Percentiles rank a stretch among this genome's conserved stretches.
phyloP scores from a whole-genome alignment of 2,888 invertebrate species.

The Meandrusa payeni region DNA sequence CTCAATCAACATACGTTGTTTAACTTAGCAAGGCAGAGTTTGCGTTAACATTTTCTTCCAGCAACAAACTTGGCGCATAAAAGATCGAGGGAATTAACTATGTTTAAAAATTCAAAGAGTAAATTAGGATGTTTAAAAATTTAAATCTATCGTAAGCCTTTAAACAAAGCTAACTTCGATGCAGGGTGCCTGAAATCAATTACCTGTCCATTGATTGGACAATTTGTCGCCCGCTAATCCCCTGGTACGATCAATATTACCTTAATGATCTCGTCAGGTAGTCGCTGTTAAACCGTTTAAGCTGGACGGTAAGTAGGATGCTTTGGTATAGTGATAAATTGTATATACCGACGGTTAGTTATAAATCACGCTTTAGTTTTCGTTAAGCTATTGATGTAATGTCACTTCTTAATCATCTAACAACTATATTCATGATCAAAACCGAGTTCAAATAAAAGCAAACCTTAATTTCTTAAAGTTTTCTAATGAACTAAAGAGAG shows the following conservation, averaged over 20 bases:
- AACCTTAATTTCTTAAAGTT: too few species aligned
- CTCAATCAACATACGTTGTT: slow-evolving; percentile 4
- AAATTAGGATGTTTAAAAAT: slow-evolving; percentile 19
- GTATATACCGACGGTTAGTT: background rate
- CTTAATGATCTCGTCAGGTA: slow-evolving; percentile 71
- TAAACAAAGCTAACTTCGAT: slow-evolving; percentile 44
- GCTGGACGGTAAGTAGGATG: slow-evolving; percentile 25
- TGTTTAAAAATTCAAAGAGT: slow-evolving; percentile 12
- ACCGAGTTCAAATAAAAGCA: too few species aligned
- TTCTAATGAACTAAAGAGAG: too few species aligned
- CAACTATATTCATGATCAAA: too few species aligned
- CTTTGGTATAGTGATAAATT: slow-evolving; percentile 3
- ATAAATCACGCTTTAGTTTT: slow-evolving; percentile 1
- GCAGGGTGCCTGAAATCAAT: slow-evolving; percentile 75
- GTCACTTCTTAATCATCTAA: too few species aligned
- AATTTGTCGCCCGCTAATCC: slow-evolving; percentile 80
- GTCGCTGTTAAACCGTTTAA: slow-evolving; percentile 35
- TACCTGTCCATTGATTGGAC: slow-evolving; percentile 80
- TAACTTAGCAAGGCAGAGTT: slow-evolving; percentile 8
- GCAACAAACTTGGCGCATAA: background rate
- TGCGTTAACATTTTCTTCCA: slow-evolving; percentile 1
- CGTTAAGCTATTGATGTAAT: too few species aligned
- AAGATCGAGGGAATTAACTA: slow-evolving; percentile 10
- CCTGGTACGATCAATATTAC: slow-evolving; percentile 58
- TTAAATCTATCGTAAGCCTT: slow-evolving; percentile 26